Base-by-base conservation (phyloP, 2,797 vertebrate genomes). In the Pseudocheirus occidentalis region DNA sequence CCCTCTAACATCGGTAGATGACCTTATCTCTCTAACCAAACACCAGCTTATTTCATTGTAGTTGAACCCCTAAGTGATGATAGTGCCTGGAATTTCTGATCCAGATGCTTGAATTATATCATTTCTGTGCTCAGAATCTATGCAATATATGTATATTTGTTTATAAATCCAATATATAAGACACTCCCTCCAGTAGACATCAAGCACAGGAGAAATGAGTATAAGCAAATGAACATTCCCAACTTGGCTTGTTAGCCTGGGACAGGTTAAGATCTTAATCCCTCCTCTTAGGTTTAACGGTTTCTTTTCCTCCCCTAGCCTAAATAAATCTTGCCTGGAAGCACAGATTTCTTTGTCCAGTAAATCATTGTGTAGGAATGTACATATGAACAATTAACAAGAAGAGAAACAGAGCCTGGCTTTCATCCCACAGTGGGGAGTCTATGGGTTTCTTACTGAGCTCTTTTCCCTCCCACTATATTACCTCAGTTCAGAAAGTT, bases 151-250 rank as follows among this genome's bases (percentile, higher is more conserved):
- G 29, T 66, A 87, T 87, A 87, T 46, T 1, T 91, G 53, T 12
- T 14, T 57, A 92, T 90, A 97, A 97, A 57, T 21, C 62, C 87
- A 91, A 52, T 52, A 21, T 90, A 53, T 62, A 95, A 56, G 91
- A 91, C 24, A 90, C 53, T 94, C 55, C 93, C 29, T 52, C 90
- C 59, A 59, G 53, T 29, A 91, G 73, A 59, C 46, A 27, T 59
- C 94, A 94, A 90, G 14, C 52, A 55, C 81, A 94, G 73, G 46
- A 96, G 66, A 93, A 94, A 87, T 29, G 54, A 50, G 29, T 96
- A 16, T 95, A 57, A 94, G 91, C 31, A 73, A 94, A 90, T n/a
- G 57, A 24, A 62, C 90, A 95, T 92, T 95, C 92, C 91, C 16
- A 58, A 46, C 62, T 56, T 55, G 16, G 87, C 56, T 54, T 89